These are phyloP conservation scores for Drosophila pseudotakahashii DNA, from an alignment of 2,888 invertebrate genomes.

Conservation along the genomic window DNA sequence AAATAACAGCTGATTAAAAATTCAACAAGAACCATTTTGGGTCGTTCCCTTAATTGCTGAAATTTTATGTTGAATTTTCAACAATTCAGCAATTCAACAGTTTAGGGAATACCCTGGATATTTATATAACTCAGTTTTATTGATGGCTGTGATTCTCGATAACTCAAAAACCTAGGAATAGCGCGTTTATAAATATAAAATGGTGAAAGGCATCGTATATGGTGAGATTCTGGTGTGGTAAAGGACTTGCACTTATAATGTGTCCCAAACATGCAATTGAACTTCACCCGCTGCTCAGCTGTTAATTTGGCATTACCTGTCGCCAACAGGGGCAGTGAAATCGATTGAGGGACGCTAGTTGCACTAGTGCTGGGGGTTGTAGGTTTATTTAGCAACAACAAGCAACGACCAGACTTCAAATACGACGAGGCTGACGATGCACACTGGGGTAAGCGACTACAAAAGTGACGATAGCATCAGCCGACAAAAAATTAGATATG, in stretches of 20 bases:
- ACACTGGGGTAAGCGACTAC: no score
- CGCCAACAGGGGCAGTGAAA: constrained; percentile 10
- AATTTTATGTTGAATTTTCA: no score
- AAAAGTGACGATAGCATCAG: no score
- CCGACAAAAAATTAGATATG: no score
- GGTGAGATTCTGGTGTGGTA: background rate
- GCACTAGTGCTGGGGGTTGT: constrained; percentile 12
- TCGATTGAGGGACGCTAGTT: constrained; percentile 15
- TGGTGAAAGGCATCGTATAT: background rate
- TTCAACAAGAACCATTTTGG: no score
- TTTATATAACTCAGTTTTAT: no score
- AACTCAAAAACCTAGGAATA: no score
- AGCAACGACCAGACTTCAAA: constrained; percentile 23
- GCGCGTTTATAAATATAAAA: constrained; percentile 8
- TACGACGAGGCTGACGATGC: constrained; percentile 21
- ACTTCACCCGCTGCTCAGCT: constrained; percentile 60
- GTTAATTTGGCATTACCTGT: constrained; percentile 63
- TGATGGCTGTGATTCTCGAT: no score
- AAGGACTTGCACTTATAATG: constrained; percentile 43
- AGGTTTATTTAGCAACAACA: constrained; percentile 23
- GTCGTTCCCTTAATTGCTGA: no score
- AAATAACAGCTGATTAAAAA: no score
- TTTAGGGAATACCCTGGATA: no score
- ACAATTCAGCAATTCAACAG: no score
- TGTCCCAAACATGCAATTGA: constrained; percentile 66